phyloP scores from a whole-genome alignment of 2,113 vertebrate genomes.

The Mirounga angustirostris region DNA sequence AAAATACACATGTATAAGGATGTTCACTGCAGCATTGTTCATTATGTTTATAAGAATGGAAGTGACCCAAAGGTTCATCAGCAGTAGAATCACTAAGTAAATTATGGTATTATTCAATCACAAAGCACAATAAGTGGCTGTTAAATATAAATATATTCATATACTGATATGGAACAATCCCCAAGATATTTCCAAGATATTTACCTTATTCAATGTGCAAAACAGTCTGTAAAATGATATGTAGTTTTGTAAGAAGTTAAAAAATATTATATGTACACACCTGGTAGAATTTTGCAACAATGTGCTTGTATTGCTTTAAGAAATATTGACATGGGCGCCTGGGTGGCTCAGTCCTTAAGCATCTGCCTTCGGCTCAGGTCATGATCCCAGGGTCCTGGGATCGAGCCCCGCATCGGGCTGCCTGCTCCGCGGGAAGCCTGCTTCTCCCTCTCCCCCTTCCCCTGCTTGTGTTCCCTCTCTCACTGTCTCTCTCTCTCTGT shows the following conservation, averaged over 20 bases:
- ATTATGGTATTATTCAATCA: background rate
- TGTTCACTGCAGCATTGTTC: background rate
- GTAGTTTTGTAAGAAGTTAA: background rate
- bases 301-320: constrained; percentile 19
- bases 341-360: too few relatives aligned
- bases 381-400: too few relatives aligned
- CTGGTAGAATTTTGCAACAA: background rate
- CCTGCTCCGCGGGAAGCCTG: too few relatives aligned
- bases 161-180: background rate
- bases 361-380: too few relatives aligned
- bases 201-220: background rate
- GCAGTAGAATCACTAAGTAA: background rate
- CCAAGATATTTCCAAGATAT: background rate
- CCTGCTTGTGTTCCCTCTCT: too few relatives aligned
- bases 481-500: too few relatives aligned
- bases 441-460: too few relatives aligned
- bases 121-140: background rate
- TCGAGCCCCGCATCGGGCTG: too few relatives aligned
- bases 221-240: background rate
- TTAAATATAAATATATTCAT: background rate
- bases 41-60: background rate
- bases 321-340: background rate
- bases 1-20: background rate
- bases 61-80: background rate
- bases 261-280: background rate